Base-by-base conservation (phyloP, 2,888 invertebrate genomes). In the Cabera pusaria region DNA sequence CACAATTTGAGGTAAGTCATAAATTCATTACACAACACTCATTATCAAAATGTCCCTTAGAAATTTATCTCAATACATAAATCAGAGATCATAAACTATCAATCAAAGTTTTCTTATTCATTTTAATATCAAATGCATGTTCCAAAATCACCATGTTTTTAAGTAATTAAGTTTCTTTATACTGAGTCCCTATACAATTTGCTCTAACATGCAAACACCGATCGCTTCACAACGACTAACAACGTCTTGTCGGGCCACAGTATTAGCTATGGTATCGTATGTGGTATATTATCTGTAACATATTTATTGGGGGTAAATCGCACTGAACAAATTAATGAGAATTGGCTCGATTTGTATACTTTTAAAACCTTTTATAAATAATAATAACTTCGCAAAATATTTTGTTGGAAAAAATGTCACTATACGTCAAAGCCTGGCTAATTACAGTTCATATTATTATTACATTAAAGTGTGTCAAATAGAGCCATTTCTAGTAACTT, bases 1-100 rank as follows among this genome's bases (percentile, higher is more conserved):
- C 94, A 95, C 76, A 95, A 94, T 67, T 82, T 95, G 79, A 94
- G 95, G 95, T 95, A 90, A 88, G 83, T 26, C 25, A 1, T 8
- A 44, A 35, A 26, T 8, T 5, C 1, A 14, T 16, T 8, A 36
- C 39, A 31, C 48, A 24, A 42, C 7, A 21, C 9, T 19, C n/a
- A 29, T 21, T 9, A 6, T 20, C 8, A 14, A 14, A 14, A 14
- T 4, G 14, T 14, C 4, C 8, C 16, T 7, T 24, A 5, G 7
- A 31, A 9, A 12, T 43, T 27, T n/a, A n/a, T n/a, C n/a, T n/a
- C n/a, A n/a, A n/a, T n/a, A n/a, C n/a, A n/a, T n/a, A n/a, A n/a
- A n/a, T n/a, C n/a, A n/a, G n/a, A n/a, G n/a, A n/a, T n/a, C n/a
- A n/a, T n/a, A n/a, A n/a, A n/a, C n/a, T n/a, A n/a, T n/a, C n/a